phyloP scores from a whole-genome alignment of 1,140 invertebrate species.

The Hycleus cichorii region DNA sequence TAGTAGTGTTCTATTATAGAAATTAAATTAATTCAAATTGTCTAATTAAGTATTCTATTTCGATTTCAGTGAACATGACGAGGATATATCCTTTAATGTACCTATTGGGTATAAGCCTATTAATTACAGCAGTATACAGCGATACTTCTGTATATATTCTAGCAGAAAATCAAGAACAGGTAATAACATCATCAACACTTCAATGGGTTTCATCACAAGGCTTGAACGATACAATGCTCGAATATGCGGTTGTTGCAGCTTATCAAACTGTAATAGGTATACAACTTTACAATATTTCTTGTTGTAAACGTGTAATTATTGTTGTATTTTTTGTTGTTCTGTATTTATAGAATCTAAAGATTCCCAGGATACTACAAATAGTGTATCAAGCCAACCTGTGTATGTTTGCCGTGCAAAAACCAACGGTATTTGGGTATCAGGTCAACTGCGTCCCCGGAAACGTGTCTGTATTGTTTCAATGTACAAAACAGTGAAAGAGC shows the following conservation, averaged over 20 bases:
- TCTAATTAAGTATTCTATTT: too few relatives aligned
- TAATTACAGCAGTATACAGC: background rate
- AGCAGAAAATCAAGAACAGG: conserved; percentile 39
- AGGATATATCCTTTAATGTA: conserved; percentile 12
- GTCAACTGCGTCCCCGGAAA: conserved; percentile 50
- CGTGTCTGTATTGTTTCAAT: conserved; percentile 57
- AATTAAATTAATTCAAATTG: too few relatives aligned
- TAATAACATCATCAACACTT: conserved; percentile 42
- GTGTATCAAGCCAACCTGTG: conserved; percentile 41
- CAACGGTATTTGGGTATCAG: conserved; percentile 62
- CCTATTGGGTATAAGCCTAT: too few relatives aligned
- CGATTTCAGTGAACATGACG: conserved; percentile 11
- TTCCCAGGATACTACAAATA: too few relatives aligned
- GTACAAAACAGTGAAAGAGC: conserved; percentile 49
- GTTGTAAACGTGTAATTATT: background rate
- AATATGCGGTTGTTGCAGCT: conserved; percentile 40
- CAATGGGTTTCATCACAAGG: conserved; percentile 36
- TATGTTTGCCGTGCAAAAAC: conserved; percentile 66
- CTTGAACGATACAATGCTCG: conserved; percentile 24
- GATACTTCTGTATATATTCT: conserved; percentile 36
- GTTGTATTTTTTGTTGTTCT: too few relatives aligned
- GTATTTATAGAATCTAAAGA: too few relatives aligned
- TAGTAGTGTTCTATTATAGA: too few relatives aligned
- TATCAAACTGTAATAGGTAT: conserved; percentile 32
- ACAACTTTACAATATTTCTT: background rate